Evolutionary conservation across 2,888 invertebrate genomes (phyloP), one percentile per base, ranked within the genome.

Genomic region (Eristalis intricaria): DNA sequence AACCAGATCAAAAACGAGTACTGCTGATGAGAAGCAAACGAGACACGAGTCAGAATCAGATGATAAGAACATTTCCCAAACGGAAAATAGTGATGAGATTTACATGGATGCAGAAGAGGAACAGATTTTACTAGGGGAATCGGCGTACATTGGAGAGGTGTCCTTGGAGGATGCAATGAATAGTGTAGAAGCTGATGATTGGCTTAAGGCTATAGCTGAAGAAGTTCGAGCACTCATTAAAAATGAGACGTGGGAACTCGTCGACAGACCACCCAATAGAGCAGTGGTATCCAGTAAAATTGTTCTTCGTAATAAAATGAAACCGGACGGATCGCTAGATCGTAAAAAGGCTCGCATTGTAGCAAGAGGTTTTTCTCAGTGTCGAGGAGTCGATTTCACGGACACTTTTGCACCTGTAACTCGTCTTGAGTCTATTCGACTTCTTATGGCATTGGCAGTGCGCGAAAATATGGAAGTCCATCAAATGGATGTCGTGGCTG

Each of bases 231-330:
- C 58, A 58, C 43, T 15, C 43, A 43, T 43, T n/a, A 43, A 43
- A n/a, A 43, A 43, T 15, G n/a, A n/a, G 43, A 43, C 43, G 3
- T 43, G 43, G 43, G 43, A 43, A 15, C 43, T 43, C 68, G 74
- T 56, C 64, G 69, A 26, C 26, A 26, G 3, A 26, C 26, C 26
- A 50, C 15, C 22, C 10, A 64, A 76, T 35, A 78, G 70, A 65
- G 26, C 22, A 43, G 43, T 75, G 23, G 77, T 81, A 15, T 71
- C 76, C 4, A 63, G 71, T 35, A 73, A 75, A 65, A 19, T 82
- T 60, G 69, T 82, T 32, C n/a, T n/a, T n/a, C n/a, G 22, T n/a
- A 78, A 74, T 60, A 86, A 82, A 26, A 23, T 78, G 11, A 68
- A 77, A 50, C 38, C 77, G 73, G 76, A 81, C 50, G n/a, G n/a